Conservation (phyloP, 2,888 invertebrate genomes). For the Acrobasis suavella region DNA sequence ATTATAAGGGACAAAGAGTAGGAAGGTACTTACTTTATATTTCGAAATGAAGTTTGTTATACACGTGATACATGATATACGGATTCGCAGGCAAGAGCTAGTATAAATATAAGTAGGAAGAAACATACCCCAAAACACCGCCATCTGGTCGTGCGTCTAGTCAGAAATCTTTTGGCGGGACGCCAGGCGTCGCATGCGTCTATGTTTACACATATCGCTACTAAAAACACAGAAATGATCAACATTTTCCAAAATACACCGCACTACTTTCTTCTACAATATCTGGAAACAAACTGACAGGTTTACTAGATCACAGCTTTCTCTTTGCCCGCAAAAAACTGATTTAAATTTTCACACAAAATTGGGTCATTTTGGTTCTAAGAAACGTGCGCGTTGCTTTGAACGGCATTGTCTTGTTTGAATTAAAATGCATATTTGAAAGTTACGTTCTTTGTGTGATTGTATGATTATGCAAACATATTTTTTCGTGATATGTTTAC, state of each 20-base stretch:
- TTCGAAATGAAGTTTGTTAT: too few relatives aligned
- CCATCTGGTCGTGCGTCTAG: conserved; percentile 56
- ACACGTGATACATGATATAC: too few relatives aligned
- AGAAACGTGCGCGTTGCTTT: conserved; percentile 54
- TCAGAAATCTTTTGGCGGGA: conserved; percentile 46
- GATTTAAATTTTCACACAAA: conserved; percentile 78
- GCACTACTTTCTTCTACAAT: conserved; percentile 68
- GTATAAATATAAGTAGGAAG: conserved; percentile 8
- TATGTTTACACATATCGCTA: conserved; percentile 46
- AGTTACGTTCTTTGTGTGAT: conserved; percentile 26
- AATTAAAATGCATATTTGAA: conserved; percentile 28
- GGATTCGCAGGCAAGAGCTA: too few relatives aligned
- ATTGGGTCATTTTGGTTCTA: conserved; percentile 69
- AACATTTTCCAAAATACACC: conserved; percentile 47
- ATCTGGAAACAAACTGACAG: conserved; percentile 61
- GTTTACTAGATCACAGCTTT: conserved; percentile 52
- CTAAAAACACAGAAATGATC: conserved; percentile 42
- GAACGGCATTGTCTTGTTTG: conserved; percentile 38
- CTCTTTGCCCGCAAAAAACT: conserved; percentile 74
- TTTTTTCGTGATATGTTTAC: not conserved
- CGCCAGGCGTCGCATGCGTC: conserved; percentile 42
- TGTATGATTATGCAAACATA: conserved; percentile 8
- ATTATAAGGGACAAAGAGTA: too few relatives aligned
- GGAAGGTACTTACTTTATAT: too few relatives aligned
- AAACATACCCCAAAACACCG: conserved; percentile 54